Base-by-base conservation (phyloP, 2,888 invertebrate species). In the Leptinotarsa juncta region DNA sequence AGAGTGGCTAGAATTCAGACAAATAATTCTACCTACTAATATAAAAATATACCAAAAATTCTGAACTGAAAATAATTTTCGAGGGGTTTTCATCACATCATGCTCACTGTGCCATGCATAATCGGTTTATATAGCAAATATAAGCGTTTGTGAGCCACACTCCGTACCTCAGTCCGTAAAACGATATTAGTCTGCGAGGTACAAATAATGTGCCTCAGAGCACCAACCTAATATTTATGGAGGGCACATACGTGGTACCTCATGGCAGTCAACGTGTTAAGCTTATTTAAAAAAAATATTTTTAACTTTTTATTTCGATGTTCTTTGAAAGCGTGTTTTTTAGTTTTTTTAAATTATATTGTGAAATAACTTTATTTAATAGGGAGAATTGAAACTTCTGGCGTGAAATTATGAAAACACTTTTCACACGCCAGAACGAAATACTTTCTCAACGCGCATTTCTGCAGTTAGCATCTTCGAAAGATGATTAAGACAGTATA, bases 131-230 rank as follows among this genome's bases (percentile, higher is more conserved):
- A 55, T 55, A n/a, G 55, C 18, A 55, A 55, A 18, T 18, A 55
- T 55, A 55, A 16, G 50, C 50, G 50, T 50, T 50, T 50, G 50
- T 15, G 50, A 50, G 50, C 50, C 50, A 50, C 16, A 50, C 50
- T 12, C 50, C 15, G 50, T 50, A 16, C 50, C 50, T 50, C 18
- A 62, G 15, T 66, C 5, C 62, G 49, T 70, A 23, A 62, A 62
- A 62, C 15, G 62, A 70, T 70, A 70, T 70, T 62, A 60, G 62
- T 70, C 48, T 62, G 20, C 62, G 70, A 49, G 70, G 70, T 50
- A 70, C 70, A 71, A 71, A 55, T 66, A 57, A 71, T 66, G 53
- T 66, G 55, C 65, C 55, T 71, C 48, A 15, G 65, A 66, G 53
- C 48, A 71, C 42, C 66, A 71, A 71, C 62, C 50, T 12, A 10